Evolutionary conservation across 2,888 invertebrate genomes (phyloP).

Genomic region (Drosophila meridiana): DNA sequence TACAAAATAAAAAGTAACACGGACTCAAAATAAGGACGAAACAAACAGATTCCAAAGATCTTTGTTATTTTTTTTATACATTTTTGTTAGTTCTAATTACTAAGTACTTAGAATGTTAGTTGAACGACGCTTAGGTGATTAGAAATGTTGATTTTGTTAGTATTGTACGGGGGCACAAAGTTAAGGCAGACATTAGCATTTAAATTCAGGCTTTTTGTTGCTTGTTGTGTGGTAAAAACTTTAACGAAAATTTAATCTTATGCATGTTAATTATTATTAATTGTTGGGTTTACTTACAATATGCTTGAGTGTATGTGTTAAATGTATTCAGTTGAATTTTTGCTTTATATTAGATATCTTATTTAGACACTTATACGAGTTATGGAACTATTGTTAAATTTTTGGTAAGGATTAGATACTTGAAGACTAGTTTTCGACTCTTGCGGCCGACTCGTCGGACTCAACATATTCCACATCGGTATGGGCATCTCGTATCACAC

Average conservation of each 20-base stretch:
- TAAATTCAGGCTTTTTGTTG: slow-evolving; percentile 62
- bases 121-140: slow-evolving; percentile 57
- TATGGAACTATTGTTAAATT: slow-evolving; percentile 56
- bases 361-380: slow-evolving; percentile 47
- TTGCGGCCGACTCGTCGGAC: slow-evolving; percentile 81
- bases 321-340: slow-evolving; percentile 34
- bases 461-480: slow-evolving; percentile 87
- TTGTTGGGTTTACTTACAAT: slow-evolving; percentile 75
- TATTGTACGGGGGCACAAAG: slow-evolving; percentile 55
- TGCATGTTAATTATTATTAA: slow-evolving; percentile 42
- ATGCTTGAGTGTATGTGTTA: slow-evolving; percentile 63
- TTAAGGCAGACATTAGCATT: slow-evolving; percentile 55
- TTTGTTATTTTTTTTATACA: slow-evolving; percentile 23
- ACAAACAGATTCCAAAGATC: slow-evolving; percentile 65
- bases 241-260: slow-evolving; percentile 59
- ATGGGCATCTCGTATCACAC: slow-evolving; percentile 84
- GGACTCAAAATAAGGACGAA: slow-evolving; percentile 56
- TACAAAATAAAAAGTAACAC: slow-evolving; percentile 62
- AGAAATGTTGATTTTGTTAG: slow-evolving; percentile 54
- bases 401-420: slow-evolving; percentile 16
- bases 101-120: slow-evolving; percentile 60
- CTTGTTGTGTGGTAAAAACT: slow-evolving; percentile 53
- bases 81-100: slow-evolving; percentile 58
- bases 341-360: slow-evolving; percentile 31
- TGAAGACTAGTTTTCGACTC: slow-evolving; percentile 73